phyloP scores from a whole-genome alignment of 2,888 invertebrate genomes.

The Apamea monoglypha region DNA sequence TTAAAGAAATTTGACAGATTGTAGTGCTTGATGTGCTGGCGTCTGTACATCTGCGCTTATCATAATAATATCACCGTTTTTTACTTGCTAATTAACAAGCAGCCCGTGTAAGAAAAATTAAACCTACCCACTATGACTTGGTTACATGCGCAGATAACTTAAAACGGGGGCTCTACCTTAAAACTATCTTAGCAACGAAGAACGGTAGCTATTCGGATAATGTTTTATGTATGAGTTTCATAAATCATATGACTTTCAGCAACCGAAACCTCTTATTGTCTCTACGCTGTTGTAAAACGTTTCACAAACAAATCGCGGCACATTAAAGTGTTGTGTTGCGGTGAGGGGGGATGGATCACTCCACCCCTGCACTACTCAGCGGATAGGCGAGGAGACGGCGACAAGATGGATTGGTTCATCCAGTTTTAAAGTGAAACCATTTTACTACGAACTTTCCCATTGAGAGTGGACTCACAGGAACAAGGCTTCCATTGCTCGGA shows the following conservation, averaged over 20 bases:
- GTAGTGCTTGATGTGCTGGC: no score
- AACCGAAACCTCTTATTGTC: constrained; percentile 13
- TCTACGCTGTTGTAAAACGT: constrained; percentile 52
- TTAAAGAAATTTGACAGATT: no score
- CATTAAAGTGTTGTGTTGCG: constrained; percentile 87
- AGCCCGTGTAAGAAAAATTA: no score
- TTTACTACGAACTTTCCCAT: background rate
- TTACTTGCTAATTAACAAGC: no score
- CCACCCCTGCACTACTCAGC: constrained; percentile 56
- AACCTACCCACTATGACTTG: no score
- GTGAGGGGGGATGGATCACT: constrained; percentile 62
- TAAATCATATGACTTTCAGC: background rate
- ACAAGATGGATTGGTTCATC: constrained; percentile 27
- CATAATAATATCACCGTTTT: no score
- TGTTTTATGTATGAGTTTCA: background rate
- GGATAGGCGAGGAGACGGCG: constrained; percentile 69
- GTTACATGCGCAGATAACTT: no score
- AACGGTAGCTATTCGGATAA: background rate
- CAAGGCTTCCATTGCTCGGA: background rate
- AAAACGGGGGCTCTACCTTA: no score
- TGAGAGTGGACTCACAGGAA: background rate
- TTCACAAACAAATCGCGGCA: constrained; percentile 75
- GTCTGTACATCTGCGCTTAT: no score
- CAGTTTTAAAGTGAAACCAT: constrained; percentile 28
- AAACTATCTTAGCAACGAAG: no score